Evolutionary conservation across 2,113 vertebrate species (phyloP), one percentile per base, ranked within the genome.

Genomic region (Coryphaenoides rupestris): DNA sequence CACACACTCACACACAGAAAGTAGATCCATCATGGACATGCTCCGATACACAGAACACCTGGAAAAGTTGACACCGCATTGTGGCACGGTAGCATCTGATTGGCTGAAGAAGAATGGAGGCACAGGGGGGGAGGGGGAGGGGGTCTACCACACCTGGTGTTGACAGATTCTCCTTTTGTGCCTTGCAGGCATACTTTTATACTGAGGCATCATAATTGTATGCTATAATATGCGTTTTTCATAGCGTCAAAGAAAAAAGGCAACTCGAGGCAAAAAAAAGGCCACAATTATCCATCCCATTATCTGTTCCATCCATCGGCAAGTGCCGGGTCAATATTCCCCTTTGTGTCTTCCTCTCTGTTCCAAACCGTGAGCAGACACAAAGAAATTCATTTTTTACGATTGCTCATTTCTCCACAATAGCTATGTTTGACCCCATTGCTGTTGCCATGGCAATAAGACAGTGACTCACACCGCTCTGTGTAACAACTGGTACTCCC

Each of bases 21-120:
- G 56, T 3, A 58, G 23, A 63, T 24, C 24, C 40, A 72, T 65
- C 40, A 23, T 2, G 19, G 65, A 71, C 58, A 77, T 52, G 78
- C 82, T 72, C 68, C 56, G 66, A 74, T 64, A 74, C 70, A 28
- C 63, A 56, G 66, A 77, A 73, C 78, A 87, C 80, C 82, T 85
- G 79, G 56, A 72, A 76, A 84, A 40, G 78, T 85, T 79, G 81
- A 78, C 55, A 12, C 6, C 50, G 61, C 65, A 73, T 79, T 66
- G 69, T 74, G 75, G 66, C 60, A 67, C 74, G 61, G 56, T 19
- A 63, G 60, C 21, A 72, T 64, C 63, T 73, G 73, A 82, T 74
- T 76, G 70, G 66, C 40, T 63, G 16, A 26, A 53, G 58, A 61
- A 24, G 57, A 65, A 21, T 66, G 54, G 15, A 22, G 9, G 67